These are phyloP conservation scores for Adelges cooleyi DNA, from an alignment of 1,140 invertebrate species.

Conservation along the genomic window DNA sequence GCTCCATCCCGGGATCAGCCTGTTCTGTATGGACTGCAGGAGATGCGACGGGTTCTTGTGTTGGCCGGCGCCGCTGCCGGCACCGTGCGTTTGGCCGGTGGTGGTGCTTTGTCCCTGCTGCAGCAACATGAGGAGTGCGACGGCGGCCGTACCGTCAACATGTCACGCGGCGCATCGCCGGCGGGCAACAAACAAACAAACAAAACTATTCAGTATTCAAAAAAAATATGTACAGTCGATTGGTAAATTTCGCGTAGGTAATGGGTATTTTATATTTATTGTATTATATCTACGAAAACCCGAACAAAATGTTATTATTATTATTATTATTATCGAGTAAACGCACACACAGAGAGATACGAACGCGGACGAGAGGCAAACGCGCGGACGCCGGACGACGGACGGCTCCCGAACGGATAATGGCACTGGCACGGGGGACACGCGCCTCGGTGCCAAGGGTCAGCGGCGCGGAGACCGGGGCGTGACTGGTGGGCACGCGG, in stretches of 20 bases:
- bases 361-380: not conserved
- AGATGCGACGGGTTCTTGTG: not conserved
- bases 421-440: constrained; percentile 6
- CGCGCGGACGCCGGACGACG: not conserved
- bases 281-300: too few relatives aligned
- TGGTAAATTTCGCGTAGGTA: too few relatives aligned
- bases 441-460: constrained; percentile 23
- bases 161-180: constrained; percentile 6
- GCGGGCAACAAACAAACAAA: too few relatives aligned
- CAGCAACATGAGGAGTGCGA: constrained; percentile 15
- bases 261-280: too few relatives aligned
- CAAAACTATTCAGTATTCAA: too few relatives aligned
- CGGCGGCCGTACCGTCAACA: not conserved
- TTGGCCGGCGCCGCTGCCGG: not conserved
- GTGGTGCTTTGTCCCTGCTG: constrained; percentile 2
- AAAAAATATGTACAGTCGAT: too few relatives aligned
- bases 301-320: too few relatives aligned
- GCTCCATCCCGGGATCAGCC: constrained; percentile 48
- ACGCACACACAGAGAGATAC: not conserved
- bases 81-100: too few relatives aligned
- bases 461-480: constrained; percentile 11
- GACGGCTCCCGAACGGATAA: constrained; percentile 1
- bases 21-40: constrained; percentile 33
- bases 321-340: not conserved
- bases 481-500: not conserved